phyloP scores from a whole-genome alignment of 2,113 vertebrate species.

The Naja naja region DNA sequence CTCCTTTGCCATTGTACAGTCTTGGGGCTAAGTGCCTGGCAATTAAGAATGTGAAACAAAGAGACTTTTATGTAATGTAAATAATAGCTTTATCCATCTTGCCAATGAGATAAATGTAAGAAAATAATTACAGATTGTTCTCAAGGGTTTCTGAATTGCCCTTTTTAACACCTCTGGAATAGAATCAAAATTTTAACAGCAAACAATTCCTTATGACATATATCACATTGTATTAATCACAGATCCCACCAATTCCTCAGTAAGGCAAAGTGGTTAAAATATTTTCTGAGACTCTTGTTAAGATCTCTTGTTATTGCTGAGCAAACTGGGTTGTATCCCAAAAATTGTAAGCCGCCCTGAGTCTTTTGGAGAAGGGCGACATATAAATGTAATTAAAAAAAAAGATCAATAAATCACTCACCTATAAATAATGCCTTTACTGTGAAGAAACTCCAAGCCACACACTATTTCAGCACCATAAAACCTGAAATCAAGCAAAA shows the following conservation, averaged over 20 bases:
- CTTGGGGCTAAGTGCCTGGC: slow-evolving; percentile 21
- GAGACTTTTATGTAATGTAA: slow-evolving; percentile 38
- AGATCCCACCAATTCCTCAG: slow-evolving; percentile 16
- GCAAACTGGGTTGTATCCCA: too few species aligned
- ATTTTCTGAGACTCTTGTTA: slow-evolving; percentile 1
- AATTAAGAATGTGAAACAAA: slow-evolving; percentile 42
- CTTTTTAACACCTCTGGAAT: slow-evolving; percentile 32
- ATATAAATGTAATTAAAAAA: too few species aligned
- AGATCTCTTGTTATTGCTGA: too few species aligned
- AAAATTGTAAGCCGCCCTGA: too few species aligned
- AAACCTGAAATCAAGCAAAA: slow-evolving; percentile 78
- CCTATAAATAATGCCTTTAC: slow-evolving; percentile 97
- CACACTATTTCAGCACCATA: slow-evolving; percentile 94
- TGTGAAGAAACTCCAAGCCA: slow-evolving; percentile 93
- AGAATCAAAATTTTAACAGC: slow-evolving; percentile 31
- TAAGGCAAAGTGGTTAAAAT: background rate
- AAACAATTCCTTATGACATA: slow-evolving; percentile 9
- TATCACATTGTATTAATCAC: background rate
- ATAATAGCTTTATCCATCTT: slow-evolving; percentile 31
- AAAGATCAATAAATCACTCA: slow-evolving; percentile 57
- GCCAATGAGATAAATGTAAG: slow-evolving; percentile 38
- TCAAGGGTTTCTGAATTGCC: slow-evolving; percentile 17
- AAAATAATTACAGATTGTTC: background rate
- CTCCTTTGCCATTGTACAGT: slow-evolving; percentile 2
- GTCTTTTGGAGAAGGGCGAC: too few species aligned